Evolutionary conservation across 2,797 vertebrate species (phyloP).

Genomic region (Leptatherina wallacei): DNA sequence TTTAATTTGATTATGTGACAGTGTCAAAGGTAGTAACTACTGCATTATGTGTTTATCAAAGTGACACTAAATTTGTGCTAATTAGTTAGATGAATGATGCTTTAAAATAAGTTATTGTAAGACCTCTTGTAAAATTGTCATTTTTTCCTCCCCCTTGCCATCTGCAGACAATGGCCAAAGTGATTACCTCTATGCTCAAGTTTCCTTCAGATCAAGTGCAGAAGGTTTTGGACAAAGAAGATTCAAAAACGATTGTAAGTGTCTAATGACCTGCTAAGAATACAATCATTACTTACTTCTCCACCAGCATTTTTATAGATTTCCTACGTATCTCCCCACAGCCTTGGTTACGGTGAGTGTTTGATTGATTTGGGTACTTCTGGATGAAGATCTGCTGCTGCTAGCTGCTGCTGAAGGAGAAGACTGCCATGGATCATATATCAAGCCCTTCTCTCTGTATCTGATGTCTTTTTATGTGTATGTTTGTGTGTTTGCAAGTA

Average conservation of each 20-base stretch:
- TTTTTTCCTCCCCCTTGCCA: background rate
- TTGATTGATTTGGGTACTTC: slow-evolving; percentile 33
- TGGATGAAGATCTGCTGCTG: slow-evolving; percentile 54
- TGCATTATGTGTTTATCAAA: background rate
- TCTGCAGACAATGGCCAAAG: slow-evolving; percentile 96
- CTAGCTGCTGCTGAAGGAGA: slow-evolving; percentile 72
- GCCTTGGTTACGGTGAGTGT: slow-evolving; percentile 83
- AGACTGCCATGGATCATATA: slow-evolving; percentile 67
- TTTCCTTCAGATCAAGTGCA: slow-evolving; percentile 94
- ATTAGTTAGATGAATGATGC: background rate
- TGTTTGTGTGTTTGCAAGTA: slow-evolving; percentile 23
- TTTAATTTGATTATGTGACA: slow-evolving; percentile 17
- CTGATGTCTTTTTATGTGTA: slow-evolving; percentile 45
- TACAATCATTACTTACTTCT: background rate
- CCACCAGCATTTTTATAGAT: background rate
- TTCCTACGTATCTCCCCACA: slow-evolving; percentile 50
- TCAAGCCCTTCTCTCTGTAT: slow-evolving; percentile 57
- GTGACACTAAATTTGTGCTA: background rate
- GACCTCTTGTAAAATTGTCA: background rate
- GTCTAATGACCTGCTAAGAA: slow-evolving; percentile 6
- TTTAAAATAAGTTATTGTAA: background rate
- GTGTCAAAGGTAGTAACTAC: slow-evolving; percentile 17
- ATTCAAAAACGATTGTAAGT: slow-evolving; percentile 89
- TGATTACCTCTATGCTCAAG: slow-evolving; percentile 96
- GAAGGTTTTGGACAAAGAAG: slow-evolving; percentile 96